Evolutionary conservation across 2,888 invertebrate genomes (phyloP), one percentile per base, ranked within the genome.

Genomic region (Agriopis marginaria): DNA sequence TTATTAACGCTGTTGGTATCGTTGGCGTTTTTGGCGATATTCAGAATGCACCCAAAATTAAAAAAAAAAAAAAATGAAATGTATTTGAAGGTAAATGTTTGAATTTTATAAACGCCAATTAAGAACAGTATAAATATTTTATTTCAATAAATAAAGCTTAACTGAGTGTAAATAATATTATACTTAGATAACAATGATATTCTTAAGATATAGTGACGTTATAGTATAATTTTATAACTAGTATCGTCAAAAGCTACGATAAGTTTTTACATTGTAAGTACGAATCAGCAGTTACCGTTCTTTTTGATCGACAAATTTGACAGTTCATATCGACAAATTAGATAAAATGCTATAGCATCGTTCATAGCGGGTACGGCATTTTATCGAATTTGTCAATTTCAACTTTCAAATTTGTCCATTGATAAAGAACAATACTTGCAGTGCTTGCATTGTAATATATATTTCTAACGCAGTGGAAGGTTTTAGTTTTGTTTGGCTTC

Each of bases 51-150:
- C 0, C 17, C 17, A 23, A 23, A 23, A 23, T 23, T 0, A 23
- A 23, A 23, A 23, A 2, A 23, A 23, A 23, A 23, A 23, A 23
- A 23, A 1, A 23, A 23, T 23, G 0, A 23, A 23, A 23, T 23
- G 17, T 23, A 23, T 23, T 1, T 23, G 17, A 23, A 23, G 17
- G 17, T 23, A 49, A 14, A 23, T 45, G 23, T 23, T 58, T 40
- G n/a, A 39, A 47, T 4, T 7, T 14, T 23, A 7, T 2, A 49
- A 12, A 49, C 10, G 11, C 0, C 23, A 23, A 17, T 40, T 8
- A 10, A 40, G 14, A 61, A 61, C 50, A 47, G 51, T 51, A 61
- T 70, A 70, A 64, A 73, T 70, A 70, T 45, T 68, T 73, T 70
- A 68, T 68, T 73, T 63, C 12, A 59, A 45, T 66, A 66, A 59